Evolutionary conservation across 2,888 invertebrate genomes (phyloP), one percentile per base, ranked within the genome.

Genomic region (Tenthredo mesomela): DNA sequence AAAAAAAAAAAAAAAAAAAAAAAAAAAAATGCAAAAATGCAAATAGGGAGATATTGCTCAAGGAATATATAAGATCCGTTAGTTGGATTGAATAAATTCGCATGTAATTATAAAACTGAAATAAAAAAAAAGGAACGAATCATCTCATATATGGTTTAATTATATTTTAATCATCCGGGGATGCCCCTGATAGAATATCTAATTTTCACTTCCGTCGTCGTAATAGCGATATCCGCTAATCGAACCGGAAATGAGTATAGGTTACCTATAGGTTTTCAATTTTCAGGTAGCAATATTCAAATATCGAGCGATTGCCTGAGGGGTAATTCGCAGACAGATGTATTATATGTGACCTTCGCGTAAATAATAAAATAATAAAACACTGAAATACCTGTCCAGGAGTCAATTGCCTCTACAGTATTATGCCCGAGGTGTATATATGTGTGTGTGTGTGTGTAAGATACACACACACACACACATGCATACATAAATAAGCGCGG

Each of bases 291-390:
- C 9, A 25, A 25, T 61, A 25, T 61, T 25, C 12, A 25, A 25
- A 61, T 61, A 25, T 61, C 61, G 25, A 0, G 61, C 61, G 25
- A 61, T 61, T 4, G 61, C 61, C 61, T n/a, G n/a, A n/a, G 61
- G 61, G 61, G 61, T 3, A 25, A 61, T 61, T 21, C 21, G 61
- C 61, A 61, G 61, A 61, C 61, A 61, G 61, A 25, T 61, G 25
- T 54, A 54, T 54, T 54, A 54, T 54, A 54, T 54, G 54, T 61
- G 61, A 25, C 61, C 61, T 61, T 61, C 61, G 61, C 61, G 61
- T 12, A 25, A 61, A 61, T 61, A 61, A 61, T 61, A 61, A 25
- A 61, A 61, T 61, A 61, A 61, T 61, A 61, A 61, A 25, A 25
- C 21, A 25, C 10, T 25, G 21, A 61, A 25, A 61, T 61, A 61